phyloP scores from a whole-genome alignment of 2,797 vertebrate genomes.

The Sus cebifrons region DNA sequence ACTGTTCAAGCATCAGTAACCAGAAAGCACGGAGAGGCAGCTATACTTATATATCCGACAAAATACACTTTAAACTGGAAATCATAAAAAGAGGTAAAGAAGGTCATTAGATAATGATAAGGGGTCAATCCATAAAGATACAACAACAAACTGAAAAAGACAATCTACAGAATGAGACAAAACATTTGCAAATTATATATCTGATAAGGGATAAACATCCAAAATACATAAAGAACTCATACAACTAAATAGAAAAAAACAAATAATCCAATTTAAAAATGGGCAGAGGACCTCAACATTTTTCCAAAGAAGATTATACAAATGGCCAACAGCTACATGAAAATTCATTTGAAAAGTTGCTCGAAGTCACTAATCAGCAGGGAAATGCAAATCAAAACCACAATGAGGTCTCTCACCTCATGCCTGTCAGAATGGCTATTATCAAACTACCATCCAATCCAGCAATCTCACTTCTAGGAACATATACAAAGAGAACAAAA shows the following conservation, averaged over 20 bases:
- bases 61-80: neutral
- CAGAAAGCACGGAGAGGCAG: neutral
- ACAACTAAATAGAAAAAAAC: neutral
- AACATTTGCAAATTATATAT: neutral
- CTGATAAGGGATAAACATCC: neutral
- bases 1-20: neutral
- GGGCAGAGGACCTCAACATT: neutral
- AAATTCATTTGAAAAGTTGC: neutral
- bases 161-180: neutral
- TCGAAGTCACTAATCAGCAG: neutral
- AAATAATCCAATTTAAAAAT: neutral
- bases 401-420: neutral
- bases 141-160: neutral
- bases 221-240: neutral
- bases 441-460: neutral
- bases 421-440: neutral
- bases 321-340: neutral
- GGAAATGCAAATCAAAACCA: neutral
- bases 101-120: constrained; percentile 8
- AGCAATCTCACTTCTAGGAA: neutral
- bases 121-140: neutral
- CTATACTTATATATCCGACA: neutral
- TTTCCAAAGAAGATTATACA: constrained; percentile 5
- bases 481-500: neutral
- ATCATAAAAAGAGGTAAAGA: neutral